Conservation (phyloP, 2,797 vertebrate species). For the Acipenser oxyrinchus region DNA sequence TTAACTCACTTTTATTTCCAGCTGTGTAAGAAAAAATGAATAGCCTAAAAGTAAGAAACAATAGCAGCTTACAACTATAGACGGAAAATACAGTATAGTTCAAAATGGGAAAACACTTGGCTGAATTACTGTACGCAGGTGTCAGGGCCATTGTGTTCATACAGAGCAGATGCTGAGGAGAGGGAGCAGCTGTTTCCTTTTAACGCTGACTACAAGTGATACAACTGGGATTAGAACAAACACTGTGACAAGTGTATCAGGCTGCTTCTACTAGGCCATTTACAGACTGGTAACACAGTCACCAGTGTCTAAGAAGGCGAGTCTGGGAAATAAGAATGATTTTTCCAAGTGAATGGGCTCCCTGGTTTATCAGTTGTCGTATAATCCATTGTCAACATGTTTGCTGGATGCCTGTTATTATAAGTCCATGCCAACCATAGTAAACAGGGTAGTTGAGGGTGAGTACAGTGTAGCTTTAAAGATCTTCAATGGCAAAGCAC, state of each 20-base stretch:
- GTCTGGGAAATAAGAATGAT: background rate
- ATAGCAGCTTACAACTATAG: constrained; percentile 24
- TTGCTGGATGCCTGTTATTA: background rate
- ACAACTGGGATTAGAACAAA: constrained; percentile 64
- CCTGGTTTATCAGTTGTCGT: no score
- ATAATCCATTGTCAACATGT: no score
- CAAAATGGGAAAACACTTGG: constrained; percentile 32
- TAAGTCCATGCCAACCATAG: background rate
- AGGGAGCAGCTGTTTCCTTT: constrained; percentile 85
- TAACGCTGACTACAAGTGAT: constrained; percentile 37
- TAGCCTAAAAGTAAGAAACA: constrained; percentile 16
- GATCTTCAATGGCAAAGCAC: background rate
- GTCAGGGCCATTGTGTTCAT: constrained; percentile 14
- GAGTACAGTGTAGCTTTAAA: background rate
- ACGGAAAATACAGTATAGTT: constrained; percentile 27
- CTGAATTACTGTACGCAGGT: constrained; percentile 44
- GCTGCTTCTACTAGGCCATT: no score
- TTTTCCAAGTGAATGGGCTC: no score
- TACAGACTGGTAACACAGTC: constrained; percentile 2
- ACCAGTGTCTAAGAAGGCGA: constrained; percentile 22
- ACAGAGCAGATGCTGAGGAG: constrained; percentile 50
- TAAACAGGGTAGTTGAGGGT: constrained; percentile 23
- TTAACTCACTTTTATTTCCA: background rate
- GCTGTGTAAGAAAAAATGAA: no score
- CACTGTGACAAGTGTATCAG: constrained; percentile 13